Evolutionary conservation across 2,888 invertebrate genomes (phyloP).

Genomic region (Epirrhoe tristata): DNA sequence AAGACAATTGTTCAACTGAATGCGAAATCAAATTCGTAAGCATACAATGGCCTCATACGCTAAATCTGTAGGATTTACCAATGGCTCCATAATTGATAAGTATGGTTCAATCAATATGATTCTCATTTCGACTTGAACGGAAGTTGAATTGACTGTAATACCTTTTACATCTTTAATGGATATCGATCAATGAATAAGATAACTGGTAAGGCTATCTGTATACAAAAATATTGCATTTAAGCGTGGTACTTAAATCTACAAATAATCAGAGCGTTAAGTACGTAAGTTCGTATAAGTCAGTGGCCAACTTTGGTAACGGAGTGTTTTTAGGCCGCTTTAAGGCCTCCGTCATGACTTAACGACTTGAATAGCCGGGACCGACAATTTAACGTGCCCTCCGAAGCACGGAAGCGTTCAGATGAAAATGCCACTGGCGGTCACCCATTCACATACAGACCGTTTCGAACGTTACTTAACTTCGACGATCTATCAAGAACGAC

Average conservation of each 20-base stretch:
- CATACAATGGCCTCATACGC: slow-evolving; percentile 16
- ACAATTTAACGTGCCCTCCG: no score
- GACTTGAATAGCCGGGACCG: no score
- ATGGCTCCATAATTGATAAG: slow-evolving; percentile 20
- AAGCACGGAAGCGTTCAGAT: no score
- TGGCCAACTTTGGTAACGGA: no score
- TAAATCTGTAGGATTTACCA: slow-evolving; percentile 3
- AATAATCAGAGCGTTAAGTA: no score
- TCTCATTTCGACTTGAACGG: background rate
- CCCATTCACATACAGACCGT: no score
- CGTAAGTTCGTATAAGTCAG: no score
- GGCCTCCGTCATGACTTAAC: no score
- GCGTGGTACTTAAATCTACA: background rate
- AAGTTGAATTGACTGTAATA: background rate
- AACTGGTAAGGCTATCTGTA: background rate
- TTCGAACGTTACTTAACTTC: no score
- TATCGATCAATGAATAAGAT: background rate
- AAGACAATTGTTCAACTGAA: background rate
- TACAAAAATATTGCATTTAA: background rate
- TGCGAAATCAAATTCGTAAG: background rate
- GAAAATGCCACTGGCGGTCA: no score
- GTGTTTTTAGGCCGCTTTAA: no score
- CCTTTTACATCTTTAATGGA: background rate
- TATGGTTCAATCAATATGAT: slow-evolving; percentile 5
- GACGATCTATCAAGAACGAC: no score